These are phyloP conservation scores for Harpalus rufipes DNA, from an alignment of 2,888 invertebrate genomes.

Conservation along the genomic window DNA sequence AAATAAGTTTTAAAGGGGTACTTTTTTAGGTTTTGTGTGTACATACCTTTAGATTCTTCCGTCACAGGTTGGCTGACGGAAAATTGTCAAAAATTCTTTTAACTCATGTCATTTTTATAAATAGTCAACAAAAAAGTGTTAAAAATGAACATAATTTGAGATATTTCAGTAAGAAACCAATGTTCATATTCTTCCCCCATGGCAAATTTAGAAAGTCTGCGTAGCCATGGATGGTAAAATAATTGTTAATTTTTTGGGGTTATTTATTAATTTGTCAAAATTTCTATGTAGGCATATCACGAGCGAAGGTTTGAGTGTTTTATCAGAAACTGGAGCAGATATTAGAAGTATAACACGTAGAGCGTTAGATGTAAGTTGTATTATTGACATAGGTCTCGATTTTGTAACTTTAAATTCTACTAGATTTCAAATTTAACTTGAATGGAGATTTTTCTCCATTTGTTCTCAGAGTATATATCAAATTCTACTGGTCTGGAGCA, in stretches of 20 bases:
- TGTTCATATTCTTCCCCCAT: constrained; percentile 73
- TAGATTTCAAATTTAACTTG: too few species aligned
- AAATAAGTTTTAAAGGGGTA: neutral
- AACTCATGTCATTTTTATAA: constrained; percentile 38
- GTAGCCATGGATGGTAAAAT: constrained; percentile 84
- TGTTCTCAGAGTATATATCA: too few species aligned
- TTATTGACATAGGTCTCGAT: too few species aligned
- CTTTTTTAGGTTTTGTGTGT: neutral
- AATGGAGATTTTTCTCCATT: too few species aligned
- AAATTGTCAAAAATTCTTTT: constrained; percentile 35
- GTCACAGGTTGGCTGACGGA: constrained; percentile 9
- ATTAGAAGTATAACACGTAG: constrained; percentile 82
- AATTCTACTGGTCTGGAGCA: too few species aligned
- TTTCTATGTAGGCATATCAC: constrained; percentile 84
- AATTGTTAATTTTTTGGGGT: constrained; percentile 39
- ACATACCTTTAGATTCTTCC: constrained; percentile 12
- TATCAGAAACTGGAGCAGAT: constrained; percentile 84
- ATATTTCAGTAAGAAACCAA: constrained; percentile 2
- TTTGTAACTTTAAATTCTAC: too few species aligned
- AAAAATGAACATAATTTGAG: constrained; percentile 21
- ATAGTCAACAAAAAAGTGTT: constrained; percentile 30
- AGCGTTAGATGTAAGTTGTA: constrained; percentile 84
- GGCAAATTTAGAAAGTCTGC: constrained; percentile 82
- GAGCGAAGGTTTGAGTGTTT: constrained; percentile 83
- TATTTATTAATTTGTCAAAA: constrained; percentile 34